A percentile compares a stretch with the other conserved stretches of the same genome.
These are phyloP conservation scores for Brachionus asplanchnoidis DNA, from an alignment of 1,140 invertebrate genomes.

Conservation along the genomic window DNA sequence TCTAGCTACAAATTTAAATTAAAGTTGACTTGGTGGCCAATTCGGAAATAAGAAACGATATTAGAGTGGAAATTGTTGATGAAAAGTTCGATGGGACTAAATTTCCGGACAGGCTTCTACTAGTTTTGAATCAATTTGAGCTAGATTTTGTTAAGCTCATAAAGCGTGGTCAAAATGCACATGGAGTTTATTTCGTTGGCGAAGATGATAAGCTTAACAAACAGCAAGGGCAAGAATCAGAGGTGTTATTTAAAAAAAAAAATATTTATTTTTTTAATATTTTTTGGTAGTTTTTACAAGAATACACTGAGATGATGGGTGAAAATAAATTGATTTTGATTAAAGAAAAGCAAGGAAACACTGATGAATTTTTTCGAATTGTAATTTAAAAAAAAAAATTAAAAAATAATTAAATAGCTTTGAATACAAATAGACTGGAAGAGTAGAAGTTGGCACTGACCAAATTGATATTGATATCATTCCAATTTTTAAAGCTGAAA, in stretches of 20 bases:
- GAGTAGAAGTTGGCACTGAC: background rate
- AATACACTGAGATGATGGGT: background rate
- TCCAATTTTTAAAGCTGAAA: background rate
- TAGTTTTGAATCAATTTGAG: background rate
- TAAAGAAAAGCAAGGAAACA: background rate
- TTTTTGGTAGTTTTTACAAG: background rate
- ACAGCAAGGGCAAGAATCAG: background rate
- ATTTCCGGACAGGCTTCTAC: background rate
- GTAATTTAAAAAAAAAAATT: background rate
- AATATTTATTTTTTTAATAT: background rate
- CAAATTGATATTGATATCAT: background rate
- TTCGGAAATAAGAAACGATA: background rate
- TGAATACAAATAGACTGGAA: background rate
- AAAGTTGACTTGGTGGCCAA: background rate
- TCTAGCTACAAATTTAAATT: background rate
- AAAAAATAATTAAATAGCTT: background rate
- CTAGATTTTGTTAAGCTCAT: background rate
- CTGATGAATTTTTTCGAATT: background rate
- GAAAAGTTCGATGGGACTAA: background rate
- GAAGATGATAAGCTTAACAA: background rate
- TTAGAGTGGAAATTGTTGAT: background rate
- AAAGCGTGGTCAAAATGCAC: background rate
- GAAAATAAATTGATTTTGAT: background rate
- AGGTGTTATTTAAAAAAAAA: background rate
- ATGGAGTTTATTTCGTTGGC: background rate